Evolutionary conservation across 2,113 vertebrate genomes (phyloP).

Genomic region (Myiozetetes cayanensis): DNA sequence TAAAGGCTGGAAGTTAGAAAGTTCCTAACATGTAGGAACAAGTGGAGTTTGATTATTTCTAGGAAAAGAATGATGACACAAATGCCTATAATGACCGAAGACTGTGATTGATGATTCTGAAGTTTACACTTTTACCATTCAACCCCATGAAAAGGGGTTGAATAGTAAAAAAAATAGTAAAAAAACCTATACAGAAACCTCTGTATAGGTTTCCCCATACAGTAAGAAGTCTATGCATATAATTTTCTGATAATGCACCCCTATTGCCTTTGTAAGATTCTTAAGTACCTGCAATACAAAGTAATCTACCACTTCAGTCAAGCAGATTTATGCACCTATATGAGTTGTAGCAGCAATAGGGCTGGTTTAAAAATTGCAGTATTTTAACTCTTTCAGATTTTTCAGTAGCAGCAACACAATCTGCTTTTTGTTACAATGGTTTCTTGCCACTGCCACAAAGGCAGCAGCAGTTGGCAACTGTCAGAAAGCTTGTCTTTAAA

Average conservation of each 20-base stretch:
- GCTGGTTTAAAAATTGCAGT: not conserved
- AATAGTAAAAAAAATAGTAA: too few species aligned
- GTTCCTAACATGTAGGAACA: not conserved
- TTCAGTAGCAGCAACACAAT: not conserved
- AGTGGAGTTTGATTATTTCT: not conserved
- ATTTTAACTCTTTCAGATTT: not conserved
- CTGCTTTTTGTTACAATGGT: not conserved
- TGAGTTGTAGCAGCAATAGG: not conserved
- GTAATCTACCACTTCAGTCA: not conserved
- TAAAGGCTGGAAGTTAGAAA: not conserved
- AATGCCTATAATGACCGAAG: not conserved
- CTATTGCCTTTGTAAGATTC: not conserved
- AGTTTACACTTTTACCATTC: not conserved
- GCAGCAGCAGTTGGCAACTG: slow-evolving; percentile 26
- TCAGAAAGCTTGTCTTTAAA: slow-evolving; percentile 31
- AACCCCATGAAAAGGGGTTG: not conserved
- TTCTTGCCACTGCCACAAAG: slow-evolving; percentile 10
- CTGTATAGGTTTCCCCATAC: not conserved
- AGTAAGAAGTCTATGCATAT: not conserved
- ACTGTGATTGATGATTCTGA: not conserved
- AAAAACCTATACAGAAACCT: too few species aligned
- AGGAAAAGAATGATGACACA: not conserved
- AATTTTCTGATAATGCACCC: not conserved
- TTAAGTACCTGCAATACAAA: not conserved
- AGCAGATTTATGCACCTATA: not conserved